These are phyloP conservation scores for Lepidochitona cinerea DNA, from an alignment of 2,888 invertebrate species.

Conservation along the genomic window DNA sequence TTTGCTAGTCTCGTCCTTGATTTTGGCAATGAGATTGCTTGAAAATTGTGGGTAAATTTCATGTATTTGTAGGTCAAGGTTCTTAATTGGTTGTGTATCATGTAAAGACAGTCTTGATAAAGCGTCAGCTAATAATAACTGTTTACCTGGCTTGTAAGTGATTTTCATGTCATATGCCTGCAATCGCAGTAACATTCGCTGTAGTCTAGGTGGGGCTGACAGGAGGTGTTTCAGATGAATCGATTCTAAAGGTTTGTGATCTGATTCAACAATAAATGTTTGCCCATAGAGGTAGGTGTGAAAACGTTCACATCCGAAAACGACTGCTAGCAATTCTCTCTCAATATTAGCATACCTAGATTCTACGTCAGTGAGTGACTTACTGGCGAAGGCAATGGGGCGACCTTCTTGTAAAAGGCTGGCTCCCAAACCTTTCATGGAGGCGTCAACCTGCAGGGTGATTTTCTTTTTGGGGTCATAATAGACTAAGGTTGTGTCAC, in stretches of 20 bases:
- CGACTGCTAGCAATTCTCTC: constrained; percentile 29
- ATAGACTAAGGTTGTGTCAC: constrained; percentile 8
- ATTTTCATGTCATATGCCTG: constrained; percentile 28
- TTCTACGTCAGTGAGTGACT: constrained; percentile 21
- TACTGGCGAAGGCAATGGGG: constrained; percentile 25
- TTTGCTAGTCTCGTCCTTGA: not conserved
- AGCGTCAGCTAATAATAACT: constrained; percentile 29
- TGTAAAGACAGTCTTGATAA: constrained; percentile 14
- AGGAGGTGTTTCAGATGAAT: constrained; percentile 21
- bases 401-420: constrained; percentile 20
- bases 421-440: constrained; percentile 23
- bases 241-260: constrained; percentile 27
- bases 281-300: constrained; percentile 24
- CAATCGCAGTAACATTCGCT: constrained; percentile 25
- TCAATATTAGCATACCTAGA: constrained; percentile 27
- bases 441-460: constrained; percentile 17
- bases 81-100: too few species aligned
- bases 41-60: constrained; percentile 6
- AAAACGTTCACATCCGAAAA: constrained; percentile 25
- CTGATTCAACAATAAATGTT: constrained; percentile 17
- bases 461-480: constrained; percentile 13
- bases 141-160: constrained; percentile 24
- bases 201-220: constrained; percentile 23
- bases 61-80: too few species aligned
- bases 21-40: not conserved